Percentiles rank a stretch among this genome's conserved stretches.
Conservation (phyloP, 2,113 vertebrate species). For the Himantopus leucocephalus region DNA sequence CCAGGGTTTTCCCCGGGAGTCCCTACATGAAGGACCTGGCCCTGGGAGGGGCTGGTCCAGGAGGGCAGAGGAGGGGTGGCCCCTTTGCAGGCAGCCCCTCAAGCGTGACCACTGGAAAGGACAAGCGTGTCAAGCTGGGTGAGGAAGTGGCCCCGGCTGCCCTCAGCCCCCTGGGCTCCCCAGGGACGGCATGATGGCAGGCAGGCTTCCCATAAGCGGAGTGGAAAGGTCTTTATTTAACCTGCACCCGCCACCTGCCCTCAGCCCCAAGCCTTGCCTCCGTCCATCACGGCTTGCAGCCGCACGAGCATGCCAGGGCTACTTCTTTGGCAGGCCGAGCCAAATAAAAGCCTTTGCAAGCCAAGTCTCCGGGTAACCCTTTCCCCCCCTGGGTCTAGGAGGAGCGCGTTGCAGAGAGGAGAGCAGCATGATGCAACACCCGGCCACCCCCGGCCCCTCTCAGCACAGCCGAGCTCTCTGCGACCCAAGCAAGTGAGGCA, state of each 20-base stretch:
- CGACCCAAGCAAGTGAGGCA: not conserved
- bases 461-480: rapidly evolving
- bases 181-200: not conserved
- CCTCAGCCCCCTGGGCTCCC: not conserved
- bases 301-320: not conserved
- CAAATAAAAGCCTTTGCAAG: not conserved
- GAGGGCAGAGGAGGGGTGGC: not conserved
- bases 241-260: slow-evolving; percentile 16
- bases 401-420: too few relatives aligned
- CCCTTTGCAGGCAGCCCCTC: not conserved
- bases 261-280: not conserved
- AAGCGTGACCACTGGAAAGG: not conserved
- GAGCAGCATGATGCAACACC: not conserved
- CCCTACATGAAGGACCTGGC: not conserved
- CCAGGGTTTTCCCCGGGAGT: not conserved
- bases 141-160: slow-evolving; percentile 55
- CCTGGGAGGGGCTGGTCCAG: not conserved
- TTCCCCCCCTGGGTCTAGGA: rapidly evolving
- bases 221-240: slow-evolving; percentile 67
- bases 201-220: slow-evolving; percentile 50
- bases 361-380: not conserved
- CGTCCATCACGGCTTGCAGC: not conserved
- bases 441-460: not conserved
- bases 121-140: not conserved
- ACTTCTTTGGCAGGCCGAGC: slow-evolving; percentile 8